Base-by-base conservation (phyloP, 2,888 invertebrate species). In the Itoplectis maculator region DNA sequence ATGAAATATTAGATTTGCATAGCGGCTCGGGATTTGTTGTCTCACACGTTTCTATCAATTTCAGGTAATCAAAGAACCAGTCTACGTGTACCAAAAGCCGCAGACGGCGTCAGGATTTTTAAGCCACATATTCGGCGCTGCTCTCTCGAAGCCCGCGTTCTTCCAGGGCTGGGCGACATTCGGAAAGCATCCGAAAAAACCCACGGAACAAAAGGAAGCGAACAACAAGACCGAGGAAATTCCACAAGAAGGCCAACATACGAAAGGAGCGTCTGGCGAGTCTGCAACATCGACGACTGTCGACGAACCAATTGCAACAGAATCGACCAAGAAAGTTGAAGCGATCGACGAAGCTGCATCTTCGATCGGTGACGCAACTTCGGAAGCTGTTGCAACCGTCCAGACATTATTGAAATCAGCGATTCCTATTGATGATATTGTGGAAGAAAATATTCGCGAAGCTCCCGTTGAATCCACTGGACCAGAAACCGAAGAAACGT, bases 31-130 rank as follows among this genome's bases (percentile, higher is more conserved):
- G 5, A 29, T 29, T 29, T 29, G 29, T 29, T 29, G 51, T 51
- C 8, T 56, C 23, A 40, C 37, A 18, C 23, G 13, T 45, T 15
- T 45, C 40, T 23, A 45, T 61, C 9, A 23, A 11, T 49, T 69
- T 35, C 56, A 85, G 85, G 75, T 82, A 4, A 81, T 84, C 63
- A 84, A 63, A 20, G 84, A 84, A 1, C 80, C 84, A 8, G 80
- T 80, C 15, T 77, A 76, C 73, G 80, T 85, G n/a, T 79, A 68
- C 37, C 78, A 84, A 68, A 77, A 79, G 35, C 82, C 79, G 4
- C 20, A 65, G n/a, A 42, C 76, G 13, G 5, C 66, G 0, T 49
- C 82, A 18, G 54, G 51, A 63, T 2, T 75, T 0, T 68, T 65
- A 20, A n/a, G 74, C 35, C 66, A 72, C 29, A 23, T 72, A 20